phyloP scores from a whole-genome alignment of 2,113 vertebrate species.

The Phainopepla nitens region DNA sequence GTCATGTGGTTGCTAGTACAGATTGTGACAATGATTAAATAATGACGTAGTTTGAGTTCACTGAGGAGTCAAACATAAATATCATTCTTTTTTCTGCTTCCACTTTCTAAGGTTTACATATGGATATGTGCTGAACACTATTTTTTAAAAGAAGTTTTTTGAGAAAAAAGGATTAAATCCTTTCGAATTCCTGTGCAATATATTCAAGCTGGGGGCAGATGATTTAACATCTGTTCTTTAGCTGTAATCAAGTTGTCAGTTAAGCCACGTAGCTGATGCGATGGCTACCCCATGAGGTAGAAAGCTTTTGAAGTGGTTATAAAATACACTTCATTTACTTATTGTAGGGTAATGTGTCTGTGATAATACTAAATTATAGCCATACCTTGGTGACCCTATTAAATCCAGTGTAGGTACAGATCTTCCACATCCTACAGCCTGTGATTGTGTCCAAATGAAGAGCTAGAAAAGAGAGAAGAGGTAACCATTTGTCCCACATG shows the following conservation, averaged over 20 bases:
- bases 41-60: not conserved
- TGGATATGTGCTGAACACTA: not conserved
- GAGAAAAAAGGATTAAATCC: not conserved
- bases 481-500: not conserved
- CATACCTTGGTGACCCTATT: not conserved
- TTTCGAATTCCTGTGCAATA: not conserved
- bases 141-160: not conserved
- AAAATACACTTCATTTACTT: not conserved
- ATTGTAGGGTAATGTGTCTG: not conserved
- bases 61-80: not conserved
- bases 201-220: not conserved
- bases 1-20: constrained; percentile 7
- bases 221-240: not conserved
- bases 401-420: not conserved
- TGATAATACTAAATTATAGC: not conserved
- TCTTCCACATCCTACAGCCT: not conserved
- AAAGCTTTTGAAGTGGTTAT: not conserved
- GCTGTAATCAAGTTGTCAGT: not conserved
- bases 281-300: not conserved
- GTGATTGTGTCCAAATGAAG: not conserved
- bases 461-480: not conserved
- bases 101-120: not conserved
- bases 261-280: not conserved
- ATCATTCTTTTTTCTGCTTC: not conserved
- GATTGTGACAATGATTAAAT: constrained; percentile 3